A percentile compares a stretch with the other conserved stretches of the same genome.
phyloP scores from a whole-genome alignment of 2,797 vertebrate genomes.

The Choloepus didactylus region DNA sequence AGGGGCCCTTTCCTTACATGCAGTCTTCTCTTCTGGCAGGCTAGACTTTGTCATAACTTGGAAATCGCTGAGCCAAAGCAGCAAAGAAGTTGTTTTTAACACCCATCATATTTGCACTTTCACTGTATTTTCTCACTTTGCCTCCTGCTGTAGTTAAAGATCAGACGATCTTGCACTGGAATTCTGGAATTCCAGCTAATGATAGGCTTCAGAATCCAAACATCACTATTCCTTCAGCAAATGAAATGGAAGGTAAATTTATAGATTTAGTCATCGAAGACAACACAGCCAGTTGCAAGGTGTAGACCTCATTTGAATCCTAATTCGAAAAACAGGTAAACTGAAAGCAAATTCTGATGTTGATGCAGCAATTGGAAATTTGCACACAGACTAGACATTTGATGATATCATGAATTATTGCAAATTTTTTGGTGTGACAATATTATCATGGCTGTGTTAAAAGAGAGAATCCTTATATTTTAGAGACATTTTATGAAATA shows the following conservation, averaged over 20 bases:
- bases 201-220: background rate
- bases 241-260: background rate
- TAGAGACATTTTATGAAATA: background rate
- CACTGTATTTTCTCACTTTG: background rate
- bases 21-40: background rate
- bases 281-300: rapidly evolving
- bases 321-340: background rate
- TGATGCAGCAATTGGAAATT: background rate
- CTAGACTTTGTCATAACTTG: background rate
- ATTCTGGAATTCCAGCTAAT: background rate
- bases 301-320: background rate
- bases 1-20: background rate
- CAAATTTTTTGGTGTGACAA: background rate
- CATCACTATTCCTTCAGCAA: rapidly evolving
- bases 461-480: background rate
- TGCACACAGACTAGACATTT: background rate
- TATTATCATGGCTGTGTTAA: too few species aligned
- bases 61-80: background rate
- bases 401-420: background rate
- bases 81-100: background rate
- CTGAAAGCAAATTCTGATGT: background rate
- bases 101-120: too few species aligned
- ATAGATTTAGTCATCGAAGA: rapidly evolving
- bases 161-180: background rate
- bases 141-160: background rate